Base-by-base conservation (phyloP, 35 echinoderm and acorn worm genomes). In the Ophiothrix spiculata region DNA sequence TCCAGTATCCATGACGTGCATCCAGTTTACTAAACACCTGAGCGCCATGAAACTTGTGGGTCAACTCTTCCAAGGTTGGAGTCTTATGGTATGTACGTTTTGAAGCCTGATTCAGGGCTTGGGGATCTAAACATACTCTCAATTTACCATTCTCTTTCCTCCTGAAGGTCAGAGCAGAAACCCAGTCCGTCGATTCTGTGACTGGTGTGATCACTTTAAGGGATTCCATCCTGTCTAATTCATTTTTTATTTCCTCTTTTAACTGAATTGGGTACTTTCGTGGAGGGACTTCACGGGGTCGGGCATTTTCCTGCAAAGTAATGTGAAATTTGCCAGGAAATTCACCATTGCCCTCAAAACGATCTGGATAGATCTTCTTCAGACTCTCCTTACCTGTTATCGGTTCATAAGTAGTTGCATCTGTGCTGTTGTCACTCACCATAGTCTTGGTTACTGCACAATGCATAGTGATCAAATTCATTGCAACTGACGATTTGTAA, bases 121-220 rank as follows among this genome's bases (percentile, higher is more conserved):
- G 79, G 0, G 89, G 82, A 60, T 86, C 89, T 0, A 87, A 41
- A 28, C 84, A 91, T 10, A 91, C 42, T 1, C 82, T 35, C 1
- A 85, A 36, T 21, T 23, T 37, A 34, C 88, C 88, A 78, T 90
- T 80, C n/a, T n/a, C n/a, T n/a, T n/a, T n/a, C n/a, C n/a, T n/a
- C n/a, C 1, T 75, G 49, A 87, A 78, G 0, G 85, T 84, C 0
- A 91, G 74, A 31, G 82, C 79, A 0, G 87, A 89, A 0, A 93
- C 92, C 77, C 92, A 93, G 31, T 90, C 83, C 19, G 92, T 93
- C 16, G 87, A 87, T 33, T 93, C 82, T 2, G 76, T 93, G n/a
- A n/a, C n/a, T n/a, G n/a, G n/a, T n/a, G n/a, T n/a, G n/a, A n/a
- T n/a, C n/a, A n/a, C n/a, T n/a, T 46, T 28, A 40, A 90, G 36